Evolutionary conservation across 2,797 vertebrate genomes (phyloP).

Genomic region (Crax fasciolata): DNA sequence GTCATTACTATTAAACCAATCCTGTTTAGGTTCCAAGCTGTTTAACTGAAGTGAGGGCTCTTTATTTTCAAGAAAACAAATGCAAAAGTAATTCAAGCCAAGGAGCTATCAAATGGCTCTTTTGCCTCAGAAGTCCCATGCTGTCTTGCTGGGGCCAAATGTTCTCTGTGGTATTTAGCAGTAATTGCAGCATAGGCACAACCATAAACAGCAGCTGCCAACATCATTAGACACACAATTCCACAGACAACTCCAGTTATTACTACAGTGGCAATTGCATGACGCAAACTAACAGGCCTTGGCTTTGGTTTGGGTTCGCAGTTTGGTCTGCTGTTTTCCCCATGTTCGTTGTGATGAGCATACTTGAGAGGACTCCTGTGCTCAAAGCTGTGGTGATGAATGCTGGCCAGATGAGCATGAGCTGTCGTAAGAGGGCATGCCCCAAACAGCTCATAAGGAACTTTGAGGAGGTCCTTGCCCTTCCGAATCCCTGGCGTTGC

Average conservation of each 20-base stretch:
- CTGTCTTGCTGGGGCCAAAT: conserved; percentile 68
- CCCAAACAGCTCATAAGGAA: conserved; percentile 94
- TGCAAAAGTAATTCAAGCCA: conserved; percentile 79
- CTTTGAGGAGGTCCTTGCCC: conserved; percentile 89
- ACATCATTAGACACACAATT: conserved; percentile 96
- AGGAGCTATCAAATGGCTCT: conserved; percentile 84
- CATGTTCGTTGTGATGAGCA: conserved; percentile 47
- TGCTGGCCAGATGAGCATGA: conserved; percentile 83
- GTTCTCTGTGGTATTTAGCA: conserved; percentile 89
- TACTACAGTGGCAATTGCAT: conserved; percentile 94
- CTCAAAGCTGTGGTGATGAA: conserved; percentile 84
- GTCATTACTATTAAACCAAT: background rate
- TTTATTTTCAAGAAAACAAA: background rate
- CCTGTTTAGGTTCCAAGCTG: background rate
- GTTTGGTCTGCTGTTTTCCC: conserved; percentile 64
- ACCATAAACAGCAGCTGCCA: conserved; percentile 93
- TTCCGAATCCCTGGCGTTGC: conserved; percentile 88
- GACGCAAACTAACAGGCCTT: conserved; percentile 89
- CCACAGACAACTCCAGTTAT: conserved; percentile 97
- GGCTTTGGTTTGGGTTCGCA: conserved; percentile 90
- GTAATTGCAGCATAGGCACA: conserved; percentile 95
- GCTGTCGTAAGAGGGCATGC: conserved; percentile 87
- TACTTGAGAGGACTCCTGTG: conserved; percentile 71
- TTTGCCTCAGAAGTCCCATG: conserved; percentile 83
- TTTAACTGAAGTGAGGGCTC: background rate